Base-by-base conservation (phyloP, 1,140 invertebrate genomes). In the Camponotus floridanus region DNA sequence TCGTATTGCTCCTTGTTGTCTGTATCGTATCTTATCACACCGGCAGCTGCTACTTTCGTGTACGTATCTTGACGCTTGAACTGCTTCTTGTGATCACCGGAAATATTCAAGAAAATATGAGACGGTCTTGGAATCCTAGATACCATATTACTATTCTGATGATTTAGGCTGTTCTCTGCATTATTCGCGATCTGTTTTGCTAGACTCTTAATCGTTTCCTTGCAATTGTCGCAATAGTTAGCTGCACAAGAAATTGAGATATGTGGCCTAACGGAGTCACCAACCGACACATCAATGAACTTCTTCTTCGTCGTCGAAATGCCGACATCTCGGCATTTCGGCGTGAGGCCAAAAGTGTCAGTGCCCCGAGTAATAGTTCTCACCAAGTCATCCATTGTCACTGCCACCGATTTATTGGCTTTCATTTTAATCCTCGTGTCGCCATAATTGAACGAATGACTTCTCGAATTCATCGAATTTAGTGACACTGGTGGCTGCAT, bases 181-280 rank as follows among this genome's bases (percentile, higher is more conserved):
- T 92, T 92, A 9, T 91, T 92, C 5, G 89, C 84, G 4, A 93
- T 92, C n/a, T 93, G 92, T 42, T 93, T 93, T 0, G 92, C 92
- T 31, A 93, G 26, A 57, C 93, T 94, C 55, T 96, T 96, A 42
- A 96, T 96, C 13, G 95, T 95, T 76, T 96, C 96, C 89, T 96
- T 96, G 91, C 96, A 97, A 87, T 96, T 96, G 90, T 97, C 96
- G 94, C 96, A 97, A 81, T 97, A 95, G 88, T 96, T 96, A 55
- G 96, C 95, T 67, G 95, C 94, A 84, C 95, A 95, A 3, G 95
- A 93, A n/a, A 96, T 95, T 0, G 94, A 94, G 55, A 96, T 95
- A 68, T 96, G 95, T 2, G 95, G 95, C 79, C 95, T 96, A 0
- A 96, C 89, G 3, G 95, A 95, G 15, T 95, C 95, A 0, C 96